Percentiles rank a stretch among this genome's conserved stretches.
Evolutionary conservation across 2,113 vertebrate species (phyloP).

Genomic region (Cairina moschata): DNA sequence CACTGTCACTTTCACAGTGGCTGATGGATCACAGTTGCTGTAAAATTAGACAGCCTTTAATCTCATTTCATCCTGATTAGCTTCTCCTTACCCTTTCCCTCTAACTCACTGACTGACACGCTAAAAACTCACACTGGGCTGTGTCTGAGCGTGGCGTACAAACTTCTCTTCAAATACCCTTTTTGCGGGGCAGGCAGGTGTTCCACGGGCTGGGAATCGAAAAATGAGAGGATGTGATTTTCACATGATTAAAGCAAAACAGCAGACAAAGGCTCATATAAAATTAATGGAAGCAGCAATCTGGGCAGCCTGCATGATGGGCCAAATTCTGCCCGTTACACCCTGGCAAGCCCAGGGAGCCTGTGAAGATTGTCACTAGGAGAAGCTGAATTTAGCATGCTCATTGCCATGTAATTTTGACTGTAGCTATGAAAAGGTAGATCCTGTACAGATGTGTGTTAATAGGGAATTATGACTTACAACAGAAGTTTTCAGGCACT

Average conservation of each 20-base stretch:
- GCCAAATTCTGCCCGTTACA: conserved; percentile 27
- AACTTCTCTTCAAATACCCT: conserved; percentile 83
- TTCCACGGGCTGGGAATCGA: conserved; percentile 42
- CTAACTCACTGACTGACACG: conserved; percentile 95
- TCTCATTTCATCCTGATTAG: conserved; percentile 99
- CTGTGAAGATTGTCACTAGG: background rate
- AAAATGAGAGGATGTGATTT: conserved; percentile 6
- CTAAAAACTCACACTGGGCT: conserved; percentile 84
- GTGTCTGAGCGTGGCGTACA: conserved; percentile 73
- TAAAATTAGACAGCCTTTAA: conserved; percentile 99
- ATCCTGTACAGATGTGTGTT: background rate
- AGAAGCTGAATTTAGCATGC: background rate
- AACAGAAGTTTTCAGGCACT: background rate
- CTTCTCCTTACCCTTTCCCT: conserved; percentile 93
- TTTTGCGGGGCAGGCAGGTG: conserved; percentile 52
- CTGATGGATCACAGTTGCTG: conserved; percentile 99
- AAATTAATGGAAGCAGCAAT: conserved; percentile 22
- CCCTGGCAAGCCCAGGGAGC: background rate
- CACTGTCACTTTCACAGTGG: conserved; percentile 96
- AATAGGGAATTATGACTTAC: background rate
- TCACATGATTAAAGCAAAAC: conserved; percentile 45
- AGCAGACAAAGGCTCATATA: background rate
- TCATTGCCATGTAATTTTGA: background rate
- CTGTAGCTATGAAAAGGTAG: background rate
- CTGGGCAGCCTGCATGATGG: background rate